phyloP scores from a whole-genome alignment of 1,140 invertebrate genomes.

The Lerema accius region DNA sequence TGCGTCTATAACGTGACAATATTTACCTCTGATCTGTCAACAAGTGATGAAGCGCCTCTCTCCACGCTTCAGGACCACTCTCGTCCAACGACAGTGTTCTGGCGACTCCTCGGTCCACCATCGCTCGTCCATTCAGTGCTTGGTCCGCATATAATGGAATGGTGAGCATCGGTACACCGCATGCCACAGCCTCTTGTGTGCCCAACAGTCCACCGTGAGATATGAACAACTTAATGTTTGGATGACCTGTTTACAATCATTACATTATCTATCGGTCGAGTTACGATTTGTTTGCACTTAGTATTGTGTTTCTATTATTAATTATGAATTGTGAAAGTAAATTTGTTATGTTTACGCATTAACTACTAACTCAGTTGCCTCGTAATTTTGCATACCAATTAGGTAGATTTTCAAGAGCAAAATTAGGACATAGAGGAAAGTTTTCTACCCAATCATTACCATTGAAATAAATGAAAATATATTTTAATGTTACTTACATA shows the following conservation, averaged over 20 bases:
- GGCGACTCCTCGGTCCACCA: slow-evolving; percentile 71
- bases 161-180: slow-evolving; percentile 81
- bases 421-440: too few relatives aligned
- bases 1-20: too few relatives aligned
- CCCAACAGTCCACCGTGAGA: slow-evolving; percentile 85
- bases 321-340: too few relatives aligned
- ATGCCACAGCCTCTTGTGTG: slow-evolving; percentile 83
- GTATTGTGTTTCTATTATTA: too few relatives aligned
- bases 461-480: background rate
- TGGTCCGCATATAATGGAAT: slow-evolving; percentile 87
- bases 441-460: too few relatives aligned
- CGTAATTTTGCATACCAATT: too few relatives aligned
- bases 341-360: too few relatives aligned
- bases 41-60: slow-evolving; percentile 62
- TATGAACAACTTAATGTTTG: slow-evolving; percentile 82
- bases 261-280: slow-evolving; percentile 6
- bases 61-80: slow-evolving; percentile 60
- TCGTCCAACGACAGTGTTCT: slow-evolving; percentile 59
- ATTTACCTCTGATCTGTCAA: slow-evolving; percentile 72
- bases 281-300: too few relatives aligned
- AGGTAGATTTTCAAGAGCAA: too few relatives aligned
- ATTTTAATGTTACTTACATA: slow-evolving; percentile 77
- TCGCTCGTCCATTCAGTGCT: slow-evolving; percentile 73
- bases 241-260: slow-evolving; percentile 72
- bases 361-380: too few relatives aligned